Conservation (phyloP, 2,888 invertebrate genomes). For the Spicauda simplicius region DNA sequence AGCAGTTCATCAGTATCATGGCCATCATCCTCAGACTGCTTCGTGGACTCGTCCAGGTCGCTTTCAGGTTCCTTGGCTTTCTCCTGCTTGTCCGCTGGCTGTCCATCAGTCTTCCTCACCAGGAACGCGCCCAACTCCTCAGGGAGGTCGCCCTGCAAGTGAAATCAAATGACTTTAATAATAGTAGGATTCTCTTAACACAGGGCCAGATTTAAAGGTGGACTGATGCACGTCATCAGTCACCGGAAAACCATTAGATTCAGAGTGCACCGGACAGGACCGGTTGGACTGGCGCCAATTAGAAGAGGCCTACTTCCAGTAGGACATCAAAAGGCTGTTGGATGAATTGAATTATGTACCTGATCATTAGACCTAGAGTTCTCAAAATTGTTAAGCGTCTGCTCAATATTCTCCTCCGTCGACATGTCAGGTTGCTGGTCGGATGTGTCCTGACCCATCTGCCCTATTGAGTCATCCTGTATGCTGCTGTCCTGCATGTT, state of each 20-base stretch:
- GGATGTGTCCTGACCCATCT: neutral
- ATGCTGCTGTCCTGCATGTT: conserved; percentile 40
- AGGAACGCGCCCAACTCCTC: conserved; percentile 57
- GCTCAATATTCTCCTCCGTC: conserved; percentile 57
- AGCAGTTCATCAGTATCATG: conserved; percentile 69
- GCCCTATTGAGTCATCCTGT: conserved; percentile 40
- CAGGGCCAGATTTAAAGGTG: no score
- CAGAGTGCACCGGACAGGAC: no score
- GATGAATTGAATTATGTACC: conserved; percentile 36
- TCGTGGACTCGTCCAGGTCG: conserved; percentile 50
- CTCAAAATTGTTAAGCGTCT: conserved; percentile 61
- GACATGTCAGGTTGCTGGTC: conserved; percentile 1
- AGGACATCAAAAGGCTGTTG: no score
- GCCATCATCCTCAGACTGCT: conserved; percentile 52
- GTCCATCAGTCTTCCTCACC: conserved; percentile 51
- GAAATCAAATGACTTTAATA: neutral
- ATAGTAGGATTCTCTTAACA: no score
- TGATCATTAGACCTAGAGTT: conserved; percentile 41
- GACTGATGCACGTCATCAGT: no score
- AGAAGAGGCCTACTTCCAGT: no score
- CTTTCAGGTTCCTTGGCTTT: conserved; percentile 53
- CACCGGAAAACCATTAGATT: no score
- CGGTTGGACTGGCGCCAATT: no score
- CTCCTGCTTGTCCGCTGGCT: conserved; percentile 24
- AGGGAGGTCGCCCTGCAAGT: conserved; percentile 45